These are phyloP conservation scores for Agriopis marginaria DNA, from an alignment of 2,888 invertebrate species.

Conservation along the genomic window DNA sequence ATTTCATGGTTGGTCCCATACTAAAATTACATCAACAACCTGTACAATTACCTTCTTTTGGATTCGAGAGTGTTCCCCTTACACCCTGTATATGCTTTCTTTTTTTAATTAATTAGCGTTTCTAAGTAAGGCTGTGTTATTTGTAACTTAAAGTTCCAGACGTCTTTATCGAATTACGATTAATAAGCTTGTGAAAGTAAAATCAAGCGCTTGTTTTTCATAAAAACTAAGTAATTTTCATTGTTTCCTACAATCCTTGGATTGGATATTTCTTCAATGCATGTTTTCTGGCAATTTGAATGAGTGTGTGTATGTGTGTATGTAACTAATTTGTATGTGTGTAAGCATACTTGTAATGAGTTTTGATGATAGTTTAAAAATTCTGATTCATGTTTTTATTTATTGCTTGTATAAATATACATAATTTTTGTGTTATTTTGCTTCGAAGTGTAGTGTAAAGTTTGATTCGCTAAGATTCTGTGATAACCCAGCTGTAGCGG, in stretches of 20 bases:
- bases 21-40: no score
- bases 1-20: no score
- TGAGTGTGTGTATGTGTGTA: background rate
- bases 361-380: slow-evolving; percentile 10
- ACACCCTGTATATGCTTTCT: no score
- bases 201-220: background rate
- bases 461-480: slow-evolving; percentile 20
- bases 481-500: slow-evolving; percentile 17
- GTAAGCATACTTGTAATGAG: background rate
- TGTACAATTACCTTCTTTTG: no score
- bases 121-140: no score
- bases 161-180: background rate
- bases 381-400: slow-evolving; percentile 10
- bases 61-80: no score
- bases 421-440: slow-evolving; percentile 9
- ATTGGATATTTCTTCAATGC: background rate
- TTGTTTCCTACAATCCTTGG: background rate
- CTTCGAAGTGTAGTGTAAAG: slow-evolving; percentile 2
- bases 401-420: slow-evolving; percentile 11
- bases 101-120: no score
- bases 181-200: background rate
- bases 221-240: background rate
- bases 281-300: background rate
- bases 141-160: background rate
- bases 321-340: slow-evolving; percentile 7